These are phyloP conservation scores for Smithornis capensis DNA, from an alignment of 2,113 vertebrate species.

Conservation along the genomic window DNA sequence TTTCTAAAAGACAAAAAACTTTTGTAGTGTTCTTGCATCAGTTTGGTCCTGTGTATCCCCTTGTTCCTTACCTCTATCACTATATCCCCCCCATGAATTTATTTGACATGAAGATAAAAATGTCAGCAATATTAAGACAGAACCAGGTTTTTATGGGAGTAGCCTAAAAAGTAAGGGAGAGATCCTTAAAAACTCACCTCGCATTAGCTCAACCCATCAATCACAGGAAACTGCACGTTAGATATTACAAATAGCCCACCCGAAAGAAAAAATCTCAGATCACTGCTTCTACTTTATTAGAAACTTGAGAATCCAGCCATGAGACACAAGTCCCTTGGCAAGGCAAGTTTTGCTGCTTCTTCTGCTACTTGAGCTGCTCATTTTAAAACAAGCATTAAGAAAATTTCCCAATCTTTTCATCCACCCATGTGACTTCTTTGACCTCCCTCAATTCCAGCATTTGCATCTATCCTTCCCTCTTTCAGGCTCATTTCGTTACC, in stretches of 20 bases:
- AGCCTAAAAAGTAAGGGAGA: background rate
- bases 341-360: background rate
- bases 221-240: background rate
- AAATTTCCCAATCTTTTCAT: background rate
- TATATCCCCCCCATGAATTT: accelerated
- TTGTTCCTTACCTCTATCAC: background rate
- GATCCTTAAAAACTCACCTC: background rate
- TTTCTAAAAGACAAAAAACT: background rate
- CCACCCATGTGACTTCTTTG: background rate
- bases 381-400: background rate
- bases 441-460: conserved; percentile 4
- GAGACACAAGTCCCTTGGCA: background rate
- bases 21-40: background rate
- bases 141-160: background rate
- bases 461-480: conserved; percentile 18
- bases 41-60: background rate
- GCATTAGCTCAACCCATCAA: background rate
- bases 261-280: background rate
- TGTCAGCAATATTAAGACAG: background rate
- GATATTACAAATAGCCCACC: background rate
- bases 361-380: background rate
- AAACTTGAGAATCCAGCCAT: background rate
- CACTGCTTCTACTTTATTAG: background rate
- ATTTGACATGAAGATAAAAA: background rate
- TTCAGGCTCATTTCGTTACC: conserved; percentile 58